These are phyloP conservation scores for Cryptophagus acutangulus DNA, from an alignment of 2,888 invertebrate species.

Conservation along the genomic window DNA sequence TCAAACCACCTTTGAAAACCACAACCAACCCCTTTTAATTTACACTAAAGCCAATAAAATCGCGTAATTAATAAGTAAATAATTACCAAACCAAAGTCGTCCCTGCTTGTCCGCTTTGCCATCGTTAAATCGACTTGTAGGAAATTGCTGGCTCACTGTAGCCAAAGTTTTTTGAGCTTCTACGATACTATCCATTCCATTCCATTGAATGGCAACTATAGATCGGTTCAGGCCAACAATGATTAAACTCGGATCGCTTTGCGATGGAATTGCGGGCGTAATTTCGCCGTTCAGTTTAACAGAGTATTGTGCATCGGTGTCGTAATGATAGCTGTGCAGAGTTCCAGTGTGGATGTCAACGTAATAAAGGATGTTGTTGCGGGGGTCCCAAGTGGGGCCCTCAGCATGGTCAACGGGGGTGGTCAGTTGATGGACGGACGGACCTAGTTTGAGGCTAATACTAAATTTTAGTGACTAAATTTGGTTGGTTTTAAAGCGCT, in stretches of 20 bases:
- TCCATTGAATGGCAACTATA: slow-evolving; percentile 51
- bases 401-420: slow-evolving; percentile 36
- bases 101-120: slow-evolving; percentile 57
- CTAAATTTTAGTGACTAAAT: no score
- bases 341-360: slow-evolving; percentile 36
- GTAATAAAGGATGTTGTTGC: slow-evolving; percentile 33
- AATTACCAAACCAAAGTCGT: slow-evolving; percentile 54
- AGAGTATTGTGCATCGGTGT: slow-evolving; percentile 23
- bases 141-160: slow-evolving; percentile 48
- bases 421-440: no score
- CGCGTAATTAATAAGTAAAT: no score
- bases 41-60: no score
- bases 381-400: slow-evolving; percentile 35
- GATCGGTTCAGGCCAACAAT: slow-evolving; percentile 36
- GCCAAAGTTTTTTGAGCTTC: slow-evolving; percentile 36
- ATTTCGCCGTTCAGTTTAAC: slow-evolving; percentile 22
- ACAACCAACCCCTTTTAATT: no score
- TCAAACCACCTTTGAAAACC: no score
- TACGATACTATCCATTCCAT: slow-evolving; percentile 36
- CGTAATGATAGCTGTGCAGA: slow-evolving; percentile 32
- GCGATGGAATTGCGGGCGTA: slow-evolving; percentile 31
- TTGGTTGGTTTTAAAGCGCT: no score
- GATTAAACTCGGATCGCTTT: slow-evolving; percentile 30
- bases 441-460: no score
- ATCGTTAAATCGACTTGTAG: slow-evolving; percentile 54